Evolutionary conservation across 2,113 vertebrate genomes (phyloP), one percentile per base, ranked within the genome.

Genomic region (Pelecanoides urinatrix): DNA sequence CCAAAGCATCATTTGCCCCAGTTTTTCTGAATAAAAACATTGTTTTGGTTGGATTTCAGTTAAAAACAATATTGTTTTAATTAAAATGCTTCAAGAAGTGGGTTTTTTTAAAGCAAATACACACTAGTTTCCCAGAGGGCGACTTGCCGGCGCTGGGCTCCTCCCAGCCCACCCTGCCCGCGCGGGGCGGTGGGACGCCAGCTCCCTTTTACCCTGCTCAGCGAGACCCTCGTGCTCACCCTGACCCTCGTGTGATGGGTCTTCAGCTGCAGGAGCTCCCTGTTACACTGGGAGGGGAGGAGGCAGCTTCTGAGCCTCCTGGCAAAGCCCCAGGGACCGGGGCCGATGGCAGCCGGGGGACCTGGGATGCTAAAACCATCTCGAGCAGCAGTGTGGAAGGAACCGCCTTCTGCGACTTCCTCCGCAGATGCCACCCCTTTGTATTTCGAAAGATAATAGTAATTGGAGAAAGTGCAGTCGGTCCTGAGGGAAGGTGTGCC

Each of bases 11-110:
- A 4, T 66, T 92, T 82, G 16, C 72, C 86, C 38, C 76, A 55
- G 10, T 23, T 90, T 38, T 68, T 66, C 67, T 55, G 74, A 65
- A 50, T 22, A 36, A 65, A 93, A 94, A 45, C 52, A 68, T 47
- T 13, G 29, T 16, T 45, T 53, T 63, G 86, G 58, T 82, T 76
- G 84, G 70, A 32, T 85, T 81, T 85, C 58, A 40, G 45, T 77
- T 86, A 30, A 88, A 83, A 88, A 62, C 85, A 70, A 44, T 80
- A 79, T 66, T 95, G 77, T 89, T 95, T 92, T 87, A 94, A 95
- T 90, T 87, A 92, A 93, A 95, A 88, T 50, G 38, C 86, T 86
- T 72, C 58, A 61, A 77, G 63, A 63, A 95, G 70, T 36, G 59
- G 13, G 1, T 0, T 45, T 55, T 81, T 92, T 80, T 17, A 38